phyloP scores from a whole-genome alignment of 1,140 invertebrate genomes.

The Akabosia matsudoensis region DNA sequence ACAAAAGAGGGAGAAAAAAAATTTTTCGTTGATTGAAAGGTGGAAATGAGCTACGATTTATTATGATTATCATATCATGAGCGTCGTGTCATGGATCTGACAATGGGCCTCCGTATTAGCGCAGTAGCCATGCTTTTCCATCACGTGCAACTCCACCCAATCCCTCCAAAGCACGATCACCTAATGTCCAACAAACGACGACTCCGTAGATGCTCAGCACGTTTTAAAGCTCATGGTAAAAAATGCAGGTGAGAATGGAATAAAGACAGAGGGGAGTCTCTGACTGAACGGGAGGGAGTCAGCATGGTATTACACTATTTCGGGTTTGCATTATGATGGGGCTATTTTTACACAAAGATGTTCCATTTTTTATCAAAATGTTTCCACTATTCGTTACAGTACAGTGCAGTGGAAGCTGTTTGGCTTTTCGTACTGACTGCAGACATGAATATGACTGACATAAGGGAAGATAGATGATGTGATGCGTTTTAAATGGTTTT shows the following conservation, averaged over 20 bases:
- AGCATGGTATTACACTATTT: constrained; percentile 27
- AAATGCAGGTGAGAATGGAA: not conserved
- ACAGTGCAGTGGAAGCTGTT: too few relatives aligned
- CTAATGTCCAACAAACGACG: constrained; percentile 40
- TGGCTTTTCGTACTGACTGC: too few relatives aligned
- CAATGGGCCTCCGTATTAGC: constrained; percentile 41
- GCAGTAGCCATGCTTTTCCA: constrained; percentile 46
- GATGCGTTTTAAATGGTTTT: too few relatives aligned
- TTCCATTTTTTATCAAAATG: too few relatives aligned
- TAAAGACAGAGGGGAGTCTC: constrained; percentile 10
- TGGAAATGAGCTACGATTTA: constrained; percentile 47
- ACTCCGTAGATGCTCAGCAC: constrained; percentile 1
- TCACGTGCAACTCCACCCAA: constrained; percentile 47
- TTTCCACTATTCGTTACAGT: too few relatives aligned
- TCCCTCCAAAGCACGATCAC: constrained; percentile 45
- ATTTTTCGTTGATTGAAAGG: constrained; percentile 46
- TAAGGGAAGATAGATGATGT: too few relatives aligned
- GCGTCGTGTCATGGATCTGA: constrained; percentile 46
- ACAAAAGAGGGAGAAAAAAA: not conserved
- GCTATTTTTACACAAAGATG: too few relatives aligned
- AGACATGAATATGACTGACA: too few relatives aligned
- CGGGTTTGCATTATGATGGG: too few relatives aligned
- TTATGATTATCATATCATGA: constrained; percentile 48
- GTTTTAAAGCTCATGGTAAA: not conserved
- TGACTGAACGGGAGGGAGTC: constrained; percentile 4